Conservation (phyloP, 2,888 invertebrate species). For the Molorchus minor region DNA sequence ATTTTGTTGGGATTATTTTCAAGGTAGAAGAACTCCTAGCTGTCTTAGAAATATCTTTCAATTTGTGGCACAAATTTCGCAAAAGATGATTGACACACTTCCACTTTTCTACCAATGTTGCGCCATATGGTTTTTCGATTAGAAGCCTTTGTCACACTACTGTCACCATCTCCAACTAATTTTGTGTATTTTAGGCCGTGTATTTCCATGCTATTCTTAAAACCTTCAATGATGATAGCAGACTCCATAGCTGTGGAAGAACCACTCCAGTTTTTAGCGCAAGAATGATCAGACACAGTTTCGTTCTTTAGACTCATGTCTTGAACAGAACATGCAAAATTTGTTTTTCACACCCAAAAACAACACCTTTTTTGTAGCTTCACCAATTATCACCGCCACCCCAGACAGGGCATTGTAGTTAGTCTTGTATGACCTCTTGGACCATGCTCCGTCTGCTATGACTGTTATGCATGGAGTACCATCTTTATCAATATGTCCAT, state of each 20-base stretch:
- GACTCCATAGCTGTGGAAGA: conserved; percentile 35
- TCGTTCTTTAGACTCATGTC: not conserved
- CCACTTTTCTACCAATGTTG: conserved; percentile 26
- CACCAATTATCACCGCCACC: conserved; percentile 22
- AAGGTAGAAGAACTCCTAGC: not conserved
- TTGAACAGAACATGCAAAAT: conserved; percentile 26
- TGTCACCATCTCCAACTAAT: conserved; percentile 34
- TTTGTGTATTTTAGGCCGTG: conserved; percentile 32
- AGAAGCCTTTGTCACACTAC: conserved; percentile 19
- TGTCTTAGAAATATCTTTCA: conserved; percentile 9
- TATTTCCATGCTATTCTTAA: conserved; percentile 25
- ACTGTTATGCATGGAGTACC: not conserved
- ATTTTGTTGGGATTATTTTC: conserved; percentile 10
- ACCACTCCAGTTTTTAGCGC: conserved; percentile 34
- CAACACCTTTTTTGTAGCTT: conserved; percentile 16
- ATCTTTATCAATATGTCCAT: conserved; percentile 3
- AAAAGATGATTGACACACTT: conserved; percentile 33
- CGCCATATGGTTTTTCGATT: conserved; percentile 23
- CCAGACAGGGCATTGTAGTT: not conserved
- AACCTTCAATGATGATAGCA: conserved; percentile 36
- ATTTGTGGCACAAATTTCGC: conserved; percentile 28
- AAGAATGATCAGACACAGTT: conserved; percentile 3
- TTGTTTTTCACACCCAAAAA: conserved; percentile 28
- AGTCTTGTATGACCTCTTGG: conserved; percentile 3
- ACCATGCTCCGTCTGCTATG: too few relatives aligned